Evolutionary conservation across 2,113 vertebrate species (phyloP), one percentile per base, ranked within the genome.

Genomic region (Chaetodon trifascialis): DNA sequence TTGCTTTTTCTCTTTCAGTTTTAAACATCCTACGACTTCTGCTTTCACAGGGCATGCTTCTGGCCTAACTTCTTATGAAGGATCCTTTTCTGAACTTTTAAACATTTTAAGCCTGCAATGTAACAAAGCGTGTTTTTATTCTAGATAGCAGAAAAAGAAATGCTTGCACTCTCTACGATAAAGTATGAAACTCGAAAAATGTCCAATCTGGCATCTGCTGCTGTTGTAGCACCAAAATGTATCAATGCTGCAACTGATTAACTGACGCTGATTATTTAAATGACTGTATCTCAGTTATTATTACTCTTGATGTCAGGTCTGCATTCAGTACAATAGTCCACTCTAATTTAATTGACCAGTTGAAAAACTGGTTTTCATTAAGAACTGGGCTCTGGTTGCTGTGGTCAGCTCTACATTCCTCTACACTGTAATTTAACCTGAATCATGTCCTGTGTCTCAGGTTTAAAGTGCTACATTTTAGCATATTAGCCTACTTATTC

Each of bases 81-180:
- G 36, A 17, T 47, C 8, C 5, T 19, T 44, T 44, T 58, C 19
- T 59, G 16, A 42, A 42, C 36, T 65, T 64, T 25, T 11, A 10
- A 60, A 52, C 14, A 54, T 65, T 54, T 64, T 19, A 55, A 34
- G 8, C 17, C n/a, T 16, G 7, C 21, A 63, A 9, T 11, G 36
- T 12, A 4, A 38, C 9, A 16, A 36, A 49, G 11, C 25, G 1
- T 9, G 25, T 73, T 2, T 16, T 23, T 46, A 55, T 36, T 8
- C 2, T 49, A 59, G 19, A 23, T 9, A 47, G 12, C 1, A 47
- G 7, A 55, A n/a, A 47, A 4, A 36, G 2, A 47, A 47, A 59
- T 47, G 4, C 0, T 2, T 38, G 5, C 36, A 19, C 2, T 3
- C 11, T 12, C 2, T 12, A 36, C 3, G 0, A 25, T 25, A 12